Percentiles rank a stretch among this genome's conserved stretches.
phyloP scores from a whole-genome alignment of 2,888 invertebrate species.

The Watsonalla binaria region DNA sequence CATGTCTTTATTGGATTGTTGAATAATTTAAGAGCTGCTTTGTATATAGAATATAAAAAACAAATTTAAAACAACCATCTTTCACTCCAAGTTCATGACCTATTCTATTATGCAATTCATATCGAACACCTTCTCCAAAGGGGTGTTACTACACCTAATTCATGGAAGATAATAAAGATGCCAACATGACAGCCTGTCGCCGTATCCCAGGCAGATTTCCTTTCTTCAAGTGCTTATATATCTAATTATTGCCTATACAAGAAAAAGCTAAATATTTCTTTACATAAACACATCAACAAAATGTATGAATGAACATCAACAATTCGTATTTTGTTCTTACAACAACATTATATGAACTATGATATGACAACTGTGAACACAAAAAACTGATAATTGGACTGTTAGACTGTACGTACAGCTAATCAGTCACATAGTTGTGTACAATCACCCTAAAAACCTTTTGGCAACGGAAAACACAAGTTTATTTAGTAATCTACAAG shows the following conservation, averaged over 20 bases:
- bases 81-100: no score
- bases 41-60: constrained; percentile 9
- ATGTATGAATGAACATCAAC: not conserved
- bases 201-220: no score
- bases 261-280: no score
- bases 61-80: not conserved
- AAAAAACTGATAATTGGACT: not conserved
- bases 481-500: constrained; percentile 61
- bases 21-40: constrained; percentile 16
- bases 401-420: not conserved
- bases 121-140: no score
- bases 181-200: no score
- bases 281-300: not conserved
- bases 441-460: constrained; percentile 20
- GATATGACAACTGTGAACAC: not conserved
- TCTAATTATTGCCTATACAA: no score
- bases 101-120: no score
- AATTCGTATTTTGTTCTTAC: not conserved
- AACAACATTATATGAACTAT: not conserved
- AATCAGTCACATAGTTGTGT: constrained; percentile 16
- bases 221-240: no score
- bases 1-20: constrained; percentile 15
- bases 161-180: no score
- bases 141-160: no score
- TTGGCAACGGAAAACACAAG: constrained; percentile 15